A percentile compares a stretch with the other conserved stretches of the same genome.
Evolutionary conservation across 2,888 invertebrate genomes (phyloP).

Genomic region (Adelognathus sp.): DNA sequence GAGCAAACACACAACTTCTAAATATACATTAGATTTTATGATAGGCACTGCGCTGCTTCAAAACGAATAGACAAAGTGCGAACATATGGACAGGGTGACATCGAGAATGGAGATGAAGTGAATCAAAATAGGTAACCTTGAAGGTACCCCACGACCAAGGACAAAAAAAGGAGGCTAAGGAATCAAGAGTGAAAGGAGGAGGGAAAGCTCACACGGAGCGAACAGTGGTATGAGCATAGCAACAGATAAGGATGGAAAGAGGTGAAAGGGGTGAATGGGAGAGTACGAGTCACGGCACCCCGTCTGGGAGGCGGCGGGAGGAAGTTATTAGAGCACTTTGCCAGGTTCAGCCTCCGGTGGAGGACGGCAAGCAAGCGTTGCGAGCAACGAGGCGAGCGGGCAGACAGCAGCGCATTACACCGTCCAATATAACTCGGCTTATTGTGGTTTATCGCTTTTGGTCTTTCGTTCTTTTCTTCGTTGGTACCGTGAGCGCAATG

Average conservation of each 20-base stretch:
- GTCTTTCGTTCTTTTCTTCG: constrained; percentile 66
- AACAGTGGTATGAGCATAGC: constrained; percentile 28
- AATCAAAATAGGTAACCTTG: constrained; percentile 15
- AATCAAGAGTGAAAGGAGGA: constrained; percentile 40
- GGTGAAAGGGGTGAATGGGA: constrained; percentile 35
- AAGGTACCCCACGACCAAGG: not conserved
- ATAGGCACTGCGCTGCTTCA: not conserved
- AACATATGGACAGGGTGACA: constrained; percentile 63
- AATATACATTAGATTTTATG: not conserved
- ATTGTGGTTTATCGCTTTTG: constrained; percentile 74
- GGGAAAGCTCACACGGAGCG: constrained; percentile 25
- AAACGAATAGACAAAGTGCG: constrained; percentile 62
- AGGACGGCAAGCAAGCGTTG: constrained; percentile 52
- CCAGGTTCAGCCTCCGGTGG: constrained; percentile 71
- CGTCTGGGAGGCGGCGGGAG: constrained; percentile 66
- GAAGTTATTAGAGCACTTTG: constrained; percentile 76
- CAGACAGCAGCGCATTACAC: constrained; percentile 72
- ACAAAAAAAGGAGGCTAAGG: constrained; percentile 13
- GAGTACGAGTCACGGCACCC: constrained; percentile 51
- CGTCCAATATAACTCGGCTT: constrained; percentile 75
- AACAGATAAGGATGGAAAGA: constrained; percentile 26
- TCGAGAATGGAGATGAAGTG: constrained; percentile 67
- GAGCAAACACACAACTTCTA: not conserved
- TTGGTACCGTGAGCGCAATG: constrained; percentile 24
- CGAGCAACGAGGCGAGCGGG: constrained; percentile 61